A percentile compares a stretch with the other conserved stretches of the same genome.
These are phyloP conservation scores for Hyles euphorbiae DNA, from an alignment of 1,140 invertebrate genomes.

Conservation along the genomic window DNA sequence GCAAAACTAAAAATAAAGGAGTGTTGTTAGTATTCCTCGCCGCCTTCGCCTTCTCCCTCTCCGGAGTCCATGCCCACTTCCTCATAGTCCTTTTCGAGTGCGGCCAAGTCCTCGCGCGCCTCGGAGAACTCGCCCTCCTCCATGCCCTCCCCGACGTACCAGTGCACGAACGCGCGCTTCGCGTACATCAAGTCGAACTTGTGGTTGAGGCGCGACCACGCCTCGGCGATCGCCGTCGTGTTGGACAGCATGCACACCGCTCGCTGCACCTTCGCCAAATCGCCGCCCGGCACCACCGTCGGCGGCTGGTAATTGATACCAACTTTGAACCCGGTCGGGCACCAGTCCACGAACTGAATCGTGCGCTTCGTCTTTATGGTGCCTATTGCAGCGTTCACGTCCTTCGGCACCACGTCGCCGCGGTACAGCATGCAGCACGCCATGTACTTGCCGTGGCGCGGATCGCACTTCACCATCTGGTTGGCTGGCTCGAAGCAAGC, in stretches of 20 bases:
- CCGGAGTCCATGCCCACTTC: conserved; percentile 86
- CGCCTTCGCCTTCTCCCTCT: conserved; percentile 83
- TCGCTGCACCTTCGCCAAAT: conserved; percentile 85
- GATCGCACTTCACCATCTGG: conserved; percentile 95
- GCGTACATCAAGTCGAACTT: conserved; percentile 86
- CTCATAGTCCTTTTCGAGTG: conserved; percentile 90
- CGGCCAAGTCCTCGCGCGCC: conserved; percentile 90
- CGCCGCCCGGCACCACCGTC: conserved; percentile 89
- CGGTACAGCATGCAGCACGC: conserved; percentile 89
- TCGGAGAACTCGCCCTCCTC: conserved; percentile 91
- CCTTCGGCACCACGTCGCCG: conserved; percentile 85
- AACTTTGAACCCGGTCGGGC: conserved; percentile 89
- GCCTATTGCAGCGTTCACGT: conserved; percentile 90
- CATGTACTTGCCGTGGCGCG: conserved; percentile 93
- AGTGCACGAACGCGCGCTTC: conserved; percentile 84
- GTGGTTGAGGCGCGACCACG: conserved; percentile 86
- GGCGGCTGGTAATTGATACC: conserved; percentile 88
- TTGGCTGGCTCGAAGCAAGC: conserved; percentile 93
- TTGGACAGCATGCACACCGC: conserved; percentile 93
- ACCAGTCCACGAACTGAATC: conserved; percentile 94
- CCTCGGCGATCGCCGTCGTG: conserved; percentile 88
- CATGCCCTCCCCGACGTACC: conserved; percentile 92
- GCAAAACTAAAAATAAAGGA: conserved; percentile 31
- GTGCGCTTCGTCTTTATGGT: conserved; percentile 89
- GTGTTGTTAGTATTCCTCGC: conserved; percentile 81